phyloP scores from a whole-genome alignment of 2,888 invertebrate species.

The Sarcophaga subvicina region DNA sequence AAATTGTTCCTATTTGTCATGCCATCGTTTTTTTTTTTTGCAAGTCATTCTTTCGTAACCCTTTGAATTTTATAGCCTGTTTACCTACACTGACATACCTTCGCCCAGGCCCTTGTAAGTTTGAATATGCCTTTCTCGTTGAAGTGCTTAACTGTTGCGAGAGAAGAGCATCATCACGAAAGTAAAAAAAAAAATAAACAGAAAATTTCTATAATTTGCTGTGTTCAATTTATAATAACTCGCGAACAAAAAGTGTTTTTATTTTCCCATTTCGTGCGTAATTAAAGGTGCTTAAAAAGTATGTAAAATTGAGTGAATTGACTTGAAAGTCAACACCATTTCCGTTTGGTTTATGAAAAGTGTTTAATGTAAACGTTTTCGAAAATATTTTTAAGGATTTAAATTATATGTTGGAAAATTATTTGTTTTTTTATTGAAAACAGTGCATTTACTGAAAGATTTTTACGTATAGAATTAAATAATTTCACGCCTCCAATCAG shows the following conservation, averaged over 20 bases:
- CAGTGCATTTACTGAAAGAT: too few species aligned
- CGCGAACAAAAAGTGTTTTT: slow-evolving; percentile 9
- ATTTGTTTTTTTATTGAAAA: too few species aligned
- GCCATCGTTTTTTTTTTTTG: not conserved
- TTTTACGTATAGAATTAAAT: too few species aligned
- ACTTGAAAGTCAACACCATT: slow-evolving; percentile 8
- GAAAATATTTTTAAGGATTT: too few species aligned
- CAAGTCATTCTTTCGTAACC: not conserved
- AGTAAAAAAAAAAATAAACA: not conserved
- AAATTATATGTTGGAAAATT: too few species aligned
- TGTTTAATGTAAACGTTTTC: not conserved
- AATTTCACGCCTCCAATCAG: too few species aligned
- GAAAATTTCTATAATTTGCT: slow-evolving; percentile 16
- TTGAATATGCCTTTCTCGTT: not conserved
- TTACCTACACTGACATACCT: not conserved
- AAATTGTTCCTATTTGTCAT: slow-evolving; percentile 11
- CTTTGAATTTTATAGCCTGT: not conserved
- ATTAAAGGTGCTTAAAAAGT: slow-evolving; percentile 28
- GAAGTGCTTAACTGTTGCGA: too few species aligned
- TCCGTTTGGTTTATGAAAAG: not conserved
- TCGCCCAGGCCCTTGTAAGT: not conserved
- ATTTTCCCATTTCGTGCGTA: not conserved
- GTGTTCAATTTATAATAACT: slow-evolving; percentile 25
- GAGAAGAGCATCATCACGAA: not conserved
- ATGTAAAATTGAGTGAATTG: slow-evolving; percentile 4